These are phyloP conservation scores for Platycnemis pennipes DNA, from an alignment of 2,888 invertebrate species.

Conservation along the genomic window DNA sequence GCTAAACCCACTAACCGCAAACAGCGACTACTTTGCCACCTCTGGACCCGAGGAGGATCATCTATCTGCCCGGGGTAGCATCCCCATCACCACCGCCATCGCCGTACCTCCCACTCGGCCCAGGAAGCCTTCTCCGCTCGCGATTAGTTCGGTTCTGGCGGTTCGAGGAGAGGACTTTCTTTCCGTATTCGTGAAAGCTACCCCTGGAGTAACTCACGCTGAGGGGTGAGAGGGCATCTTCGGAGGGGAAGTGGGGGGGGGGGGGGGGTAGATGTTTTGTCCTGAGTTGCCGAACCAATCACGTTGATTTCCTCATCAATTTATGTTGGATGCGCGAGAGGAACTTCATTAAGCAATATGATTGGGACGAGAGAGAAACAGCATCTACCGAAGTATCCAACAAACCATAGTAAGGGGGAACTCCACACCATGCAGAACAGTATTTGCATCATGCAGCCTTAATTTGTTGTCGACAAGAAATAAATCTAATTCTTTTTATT, in stretches of 20 bases:
- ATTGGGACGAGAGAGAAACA: not conserved
- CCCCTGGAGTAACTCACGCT: not conserved
- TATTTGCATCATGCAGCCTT: too few relatives aligned
- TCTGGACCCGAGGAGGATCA: not conserved
- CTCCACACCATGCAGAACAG: too few relatives aligned
- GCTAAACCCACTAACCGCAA: too few relatives aligned
- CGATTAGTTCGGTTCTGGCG: conserved; percentile 16
- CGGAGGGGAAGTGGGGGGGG: not conserved
- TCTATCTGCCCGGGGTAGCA: not conserved
- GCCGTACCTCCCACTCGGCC: not conserved
- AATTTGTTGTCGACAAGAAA: too few relatives aligned
- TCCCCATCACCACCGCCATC: not conserved
- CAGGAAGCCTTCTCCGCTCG: not conserved
- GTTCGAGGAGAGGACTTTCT: conserved; percentile 49
- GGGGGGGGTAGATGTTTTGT: not conserved
- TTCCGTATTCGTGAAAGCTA: conserved; percentile 63
- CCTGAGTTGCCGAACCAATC: conserved; percentile 5
- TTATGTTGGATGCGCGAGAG: not conserved
- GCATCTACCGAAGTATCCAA: too few relatives aligned
- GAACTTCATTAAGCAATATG: not conserved
- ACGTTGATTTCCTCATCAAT: conserved; percentile 40
- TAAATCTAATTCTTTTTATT: too few relatives aligned
- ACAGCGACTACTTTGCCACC: not conserved
- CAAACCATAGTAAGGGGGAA: too few relatives aligned
- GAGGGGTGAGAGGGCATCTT: not conserved